Base-by-base conservation (phyloP, 2,888 invertebrate genomes). In the Bhutanitis thaidina region DNA sequence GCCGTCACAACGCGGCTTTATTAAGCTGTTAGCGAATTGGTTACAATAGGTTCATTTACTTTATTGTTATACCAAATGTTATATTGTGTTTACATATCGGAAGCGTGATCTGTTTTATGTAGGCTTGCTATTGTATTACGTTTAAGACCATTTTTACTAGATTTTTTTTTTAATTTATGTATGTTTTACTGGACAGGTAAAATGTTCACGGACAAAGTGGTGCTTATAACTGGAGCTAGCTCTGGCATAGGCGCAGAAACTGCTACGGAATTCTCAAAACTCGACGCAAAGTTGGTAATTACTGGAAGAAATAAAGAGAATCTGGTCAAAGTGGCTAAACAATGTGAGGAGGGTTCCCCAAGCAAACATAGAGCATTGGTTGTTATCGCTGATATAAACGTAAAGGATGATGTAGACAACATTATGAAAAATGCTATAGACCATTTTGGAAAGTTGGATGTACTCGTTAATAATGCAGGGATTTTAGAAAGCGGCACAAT, bases 401-500 rank as follows among this genome's bases (percentile, higher is more conserved):
- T 92, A 53, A 94, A 95, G 71, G 77, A 72, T 10, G 95, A 95
- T 60, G 90, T 92, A 0, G 90, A 92, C 63, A 90, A 89, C 12
- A 91, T 96, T 57, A 71, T 96, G 0, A 91, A 93, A 35, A 80
- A 89, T 13, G 94, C 95, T 0, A 80, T 96, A 8, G 81, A 91
- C 12, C 91, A 92, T 56, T 95, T 91, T 68, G 91, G 92, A 0
- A 92, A 91, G 69, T 74, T 97, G 7, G 95, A 97, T 83, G 91
- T 96, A 27, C 77, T 97, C 35, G 91, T 97, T 0, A 97, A 98
- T 74, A 96, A 95, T 85, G 98, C 98, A 43, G 98, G 98, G n/a
- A 91, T 95, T 44, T 75, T 97, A 32, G 94, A 94, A 72, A 77
- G 82, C 2, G 98, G 97, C 4, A 89, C 92, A 3, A 96, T 97